These are phyloP conservation scores for Steinernema carpocapsae DNA, from an alignment of 2,888 invertebrate species.

Conservation along the genomic window DNA sequence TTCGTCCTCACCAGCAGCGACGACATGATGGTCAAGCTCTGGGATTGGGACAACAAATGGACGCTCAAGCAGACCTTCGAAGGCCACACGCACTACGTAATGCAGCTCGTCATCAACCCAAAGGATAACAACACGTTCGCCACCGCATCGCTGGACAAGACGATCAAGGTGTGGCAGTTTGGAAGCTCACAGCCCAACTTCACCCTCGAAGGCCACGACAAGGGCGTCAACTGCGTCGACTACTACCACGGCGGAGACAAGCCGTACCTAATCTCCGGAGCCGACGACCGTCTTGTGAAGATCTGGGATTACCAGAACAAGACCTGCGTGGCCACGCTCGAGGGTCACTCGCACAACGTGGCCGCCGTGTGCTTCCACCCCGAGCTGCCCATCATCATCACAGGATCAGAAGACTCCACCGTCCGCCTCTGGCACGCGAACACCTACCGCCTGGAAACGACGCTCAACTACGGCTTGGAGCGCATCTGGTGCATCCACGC, in stretches of 20 bases:
- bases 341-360: constrained; percentile 95
- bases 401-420: constrained; percentile 81
- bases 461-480: constrained; percentile 95
- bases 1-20: constrained; percentile 88
- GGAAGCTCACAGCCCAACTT: constrained; percentile 97
- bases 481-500: constrained; percentile 91
- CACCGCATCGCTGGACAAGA: constrained; percentile 95
- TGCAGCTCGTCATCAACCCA: constrained; percentile 99
- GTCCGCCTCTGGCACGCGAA: constrained; percentile 98
- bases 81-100: constrained; percentile 96
- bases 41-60: constrained; percentile 99
- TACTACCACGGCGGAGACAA: constrained; percentile 99
- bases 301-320: constrained; percentile 99
- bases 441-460: constrained; percentile 90
- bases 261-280: constrained; percentile 96
- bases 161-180: constrained; percentile 97
- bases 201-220: constrained; percentile 94
- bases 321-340: constrained; percentile 96
- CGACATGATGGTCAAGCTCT: constrained; percentile 96
- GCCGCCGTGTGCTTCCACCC: constrained; percentile 91
- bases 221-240: constrained; percentile 98
- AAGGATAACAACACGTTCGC: constrained; percentile 99
- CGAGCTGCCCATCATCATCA: constrained; percentile 91
- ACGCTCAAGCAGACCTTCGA: constrained; percentile 97
- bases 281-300: constrained; percentile 94